Evolutionary conservation across 1,140 invertebrate species (phyloP).

Genomic region (Macrocentrus cingulum): DNA sequence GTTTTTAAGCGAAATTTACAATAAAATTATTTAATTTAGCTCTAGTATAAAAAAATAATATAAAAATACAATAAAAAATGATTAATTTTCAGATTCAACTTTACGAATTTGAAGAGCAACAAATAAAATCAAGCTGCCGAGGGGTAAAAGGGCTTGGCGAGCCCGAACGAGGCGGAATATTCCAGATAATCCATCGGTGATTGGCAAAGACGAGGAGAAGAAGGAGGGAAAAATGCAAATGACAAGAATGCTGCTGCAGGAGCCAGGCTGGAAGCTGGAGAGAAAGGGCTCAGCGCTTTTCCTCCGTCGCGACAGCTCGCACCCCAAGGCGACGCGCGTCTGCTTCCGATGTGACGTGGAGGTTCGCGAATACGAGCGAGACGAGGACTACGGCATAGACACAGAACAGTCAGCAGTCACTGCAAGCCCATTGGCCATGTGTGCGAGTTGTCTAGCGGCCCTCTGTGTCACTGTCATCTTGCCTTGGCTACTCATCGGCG

Average conservation of each 20-base stretch:
- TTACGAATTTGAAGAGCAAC: neutral
- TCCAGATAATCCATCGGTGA: neutral
- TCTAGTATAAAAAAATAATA: neutral
- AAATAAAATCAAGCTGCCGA: neutral
- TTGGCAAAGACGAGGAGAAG: neutral
- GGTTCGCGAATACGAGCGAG: slow-evolving; percentile 54
- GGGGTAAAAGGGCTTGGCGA: neutral
- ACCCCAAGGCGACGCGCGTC: slow-evolving; percentile 46
- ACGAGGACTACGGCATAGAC: slow-evolving; percentile 48
- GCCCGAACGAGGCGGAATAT: neutral
- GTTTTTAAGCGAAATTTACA: too few relatives aligned
- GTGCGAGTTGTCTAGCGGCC: slow-evolving; percentile 53
- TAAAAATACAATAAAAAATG: neutral
- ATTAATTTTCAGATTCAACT: slow-evolving; percentile 2
- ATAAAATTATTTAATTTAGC: too few relatives aligned
- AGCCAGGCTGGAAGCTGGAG: slow-evolving; percentile 59
- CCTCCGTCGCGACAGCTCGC: slow-evolving; percentile 50
- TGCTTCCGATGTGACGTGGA: slow-evolving; percentile 60
- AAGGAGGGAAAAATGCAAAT: slow-evolving; percentile 33
- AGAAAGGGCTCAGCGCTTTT: slow-evolving; percentile 54
- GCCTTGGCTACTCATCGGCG: slow-evolving; percentile 55
- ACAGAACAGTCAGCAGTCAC: slow-evolving; percentile 37
- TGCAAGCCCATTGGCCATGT: slow-evolving; percentile 54
- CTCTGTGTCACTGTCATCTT: slow-evolving; percentile 54
- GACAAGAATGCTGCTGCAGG: slow-evolving; percentile 49